Evolutionary conservation across 2,797 vertebrate species (phyloP), one percentile per base, ranked within the genome.

Genomic region (Gallinago solitaria): DNA sequence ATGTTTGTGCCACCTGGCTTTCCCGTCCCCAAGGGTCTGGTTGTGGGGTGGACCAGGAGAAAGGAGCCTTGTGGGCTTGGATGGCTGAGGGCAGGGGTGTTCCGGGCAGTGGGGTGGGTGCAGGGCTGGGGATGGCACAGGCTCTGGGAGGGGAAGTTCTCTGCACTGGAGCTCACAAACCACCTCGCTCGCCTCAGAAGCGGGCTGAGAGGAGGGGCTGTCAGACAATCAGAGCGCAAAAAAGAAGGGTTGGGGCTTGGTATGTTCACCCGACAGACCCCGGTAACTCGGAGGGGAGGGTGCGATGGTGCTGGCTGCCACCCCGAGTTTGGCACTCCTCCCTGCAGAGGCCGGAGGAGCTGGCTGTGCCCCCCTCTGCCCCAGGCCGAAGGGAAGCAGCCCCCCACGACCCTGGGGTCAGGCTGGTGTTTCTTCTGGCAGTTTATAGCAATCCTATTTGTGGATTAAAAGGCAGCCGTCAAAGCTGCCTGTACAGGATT

Each of bases 401-500:
- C 14, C 16, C 27, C 30, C 1, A 0, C 0, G 1, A 50, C 50
- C 48, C 68, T 60, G 0, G 0, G 69, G 45, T 78, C 82, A 16
- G 35, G 4, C 27, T 9, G 6, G 53, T 2, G 1, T 47, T 87
- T 64, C 68, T 67, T 18, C 78, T 39, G 78, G 69, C 71, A 68
- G 48, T 80, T 60, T 18, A 54, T 7, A 82, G 68, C 85, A 86
- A 81, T 81, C 87, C 64, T 54, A 10, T 81, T 68, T 59, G 43
- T 32, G 80, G 73, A 85, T 88, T 71, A 81, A 87, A 87, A 87
- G 16, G 33, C 87, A 83, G 48, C 28, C 1, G 0, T 43, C 33
- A 12, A 67, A 24, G 88, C 92, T 69, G 89, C 85, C 88, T 3
- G 4, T n/a, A 64, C 70, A 92, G 92, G 89, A 96, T 96, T 97